phyloP scores from a whole-genome alignment of 23 tunicate genomes.

The Phallusia fumigata region DNA sequence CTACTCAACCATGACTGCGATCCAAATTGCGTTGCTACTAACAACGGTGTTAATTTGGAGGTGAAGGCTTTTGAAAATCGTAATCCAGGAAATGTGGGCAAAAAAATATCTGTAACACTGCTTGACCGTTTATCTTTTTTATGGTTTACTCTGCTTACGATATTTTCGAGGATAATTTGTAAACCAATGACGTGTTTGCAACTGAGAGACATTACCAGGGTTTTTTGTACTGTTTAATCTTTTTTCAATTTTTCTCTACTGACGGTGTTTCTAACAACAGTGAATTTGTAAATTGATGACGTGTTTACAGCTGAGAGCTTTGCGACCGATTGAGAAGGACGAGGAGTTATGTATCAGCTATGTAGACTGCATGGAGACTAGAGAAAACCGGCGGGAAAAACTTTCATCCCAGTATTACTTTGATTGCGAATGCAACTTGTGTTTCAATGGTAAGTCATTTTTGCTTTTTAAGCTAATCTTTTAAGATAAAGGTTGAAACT shows the following conservation, averaged over 20 bases:
- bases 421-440: slow-evolving; percentile 76
- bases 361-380: slow-evolving; percentile 66
- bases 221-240: too few relatives aligned
- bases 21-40: slow-evolving; percentile 89
- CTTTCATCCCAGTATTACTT: slow-evolving; percentile 83
- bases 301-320: slow-evolving; percentile 49
- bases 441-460: slow-evolving; percentile 77
- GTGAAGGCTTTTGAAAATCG: slow-evolving; percentile 13
- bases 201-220: too few relatives aligned
- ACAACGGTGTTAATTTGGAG: slow-evolving; percentile 80
- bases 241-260: too few relatives aligned
- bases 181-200: background rate
- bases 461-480: too few relatives aligned
- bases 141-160: too few relatives aligned
- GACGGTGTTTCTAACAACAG: too few relatives aligned
- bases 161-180: too few relatives aligned
- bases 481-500: too few relatives aligned
- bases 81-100: background rate
- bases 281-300: too few relatives aligned
- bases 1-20: slow-evolving; percentile 89
- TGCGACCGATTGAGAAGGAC: slow-evolving; percentile 46
- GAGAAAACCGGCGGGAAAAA: slow-evolving; percentile 60
- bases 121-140: too few relatives aligned
- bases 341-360: slow-evolving; percentile 92
- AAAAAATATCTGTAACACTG: background rate